Conservation (phyloP, 2,888 invertebrate species). For the Hipparchia sbordonii region DNA sequence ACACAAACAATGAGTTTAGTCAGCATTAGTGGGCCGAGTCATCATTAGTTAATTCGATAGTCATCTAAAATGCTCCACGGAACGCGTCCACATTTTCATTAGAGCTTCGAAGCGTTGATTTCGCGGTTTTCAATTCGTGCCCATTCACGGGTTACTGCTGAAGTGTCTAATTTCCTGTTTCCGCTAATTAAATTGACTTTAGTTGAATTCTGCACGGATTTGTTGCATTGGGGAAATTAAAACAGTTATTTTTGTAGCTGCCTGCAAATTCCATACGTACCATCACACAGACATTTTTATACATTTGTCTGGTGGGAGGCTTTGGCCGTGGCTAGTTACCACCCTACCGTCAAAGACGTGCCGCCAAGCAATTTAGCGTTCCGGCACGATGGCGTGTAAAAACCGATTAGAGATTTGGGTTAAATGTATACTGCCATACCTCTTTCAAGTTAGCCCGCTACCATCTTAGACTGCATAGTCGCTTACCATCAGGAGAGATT, state of each 20-base stretch:
- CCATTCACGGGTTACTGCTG: slow-evolving; percentile 35
- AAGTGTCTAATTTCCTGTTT: slow-evolving; percentile 30
- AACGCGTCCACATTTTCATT: slow-evolving; percentile 34
- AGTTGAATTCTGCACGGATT: background rate
- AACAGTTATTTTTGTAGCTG: background rate
- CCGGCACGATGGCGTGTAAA: no score
- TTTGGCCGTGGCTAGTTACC: no score
- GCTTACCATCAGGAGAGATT: no score
- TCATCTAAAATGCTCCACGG: slow-evolving; percentile 30
- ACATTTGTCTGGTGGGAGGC: no score
- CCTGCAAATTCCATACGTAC: background rate
- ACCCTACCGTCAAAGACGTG: no score
- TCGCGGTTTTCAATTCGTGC: slow-evolving; percentile 38
- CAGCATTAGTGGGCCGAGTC: slow-evolving; percentile 15
- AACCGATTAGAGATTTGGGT: no score
- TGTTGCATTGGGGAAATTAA: background rate
- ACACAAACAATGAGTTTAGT: background rate
- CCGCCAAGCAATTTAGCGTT: no score
- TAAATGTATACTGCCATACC: no score
- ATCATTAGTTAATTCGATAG: slow-evolving; percentile 36
- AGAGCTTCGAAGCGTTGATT: slow-evolving; percentile 32
- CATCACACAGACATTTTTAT: no score
- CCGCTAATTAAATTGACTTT: slow-evolving; percentile 27
- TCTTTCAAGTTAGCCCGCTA: no score
- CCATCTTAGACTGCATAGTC: no score